Evolutionary conservation across 2,888 invertebrate species (phyloP).

Genomic region (Tetragonula carbonaria): DNA sequence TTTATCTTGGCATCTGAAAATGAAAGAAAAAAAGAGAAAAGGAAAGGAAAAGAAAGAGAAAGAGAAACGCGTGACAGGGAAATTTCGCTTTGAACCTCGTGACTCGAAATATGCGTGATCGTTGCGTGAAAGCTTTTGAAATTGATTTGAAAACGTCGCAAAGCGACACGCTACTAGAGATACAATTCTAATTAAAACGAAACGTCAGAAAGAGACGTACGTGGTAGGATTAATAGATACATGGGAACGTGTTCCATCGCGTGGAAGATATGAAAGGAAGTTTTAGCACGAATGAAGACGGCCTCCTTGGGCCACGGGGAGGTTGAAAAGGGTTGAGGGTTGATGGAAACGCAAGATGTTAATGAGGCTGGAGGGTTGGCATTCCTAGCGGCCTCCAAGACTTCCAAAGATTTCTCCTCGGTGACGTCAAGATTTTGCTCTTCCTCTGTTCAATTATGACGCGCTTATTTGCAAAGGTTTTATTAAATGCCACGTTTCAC

Average conservation of each 20-base stretch:
- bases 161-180: not conserved
- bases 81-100: too few relatives aligned
- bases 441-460: conserved; percentile 77
- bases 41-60: not conserved
- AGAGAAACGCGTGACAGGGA: too few relatives aligned
- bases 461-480: conserved; percentile 47
- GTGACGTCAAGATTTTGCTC: conserved; percentile 74
- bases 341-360: conserved; percentile 83
- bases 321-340: conserved; percentile 72
- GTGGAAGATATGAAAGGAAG: conserved; percentile 57
- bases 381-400: conserved; percentile 82
- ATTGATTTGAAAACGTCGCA: too few relatives aligned
- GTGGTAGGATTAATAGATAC: not conserved
- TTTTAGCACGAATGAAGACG: conserved; percentile 74
- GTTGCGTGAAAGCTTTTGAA: too few relatives aligned
- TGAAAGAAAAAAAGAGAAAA: not conserved
- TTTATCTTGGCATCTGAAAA: not conserved
- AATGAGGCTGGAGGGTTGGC: conserved; percentile 83
- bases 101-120: too few relatives aligned
- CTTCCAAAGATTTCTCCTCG: conserved; percentile 81
- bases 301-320: conserved; percentile 65
- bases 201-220: not conserved
- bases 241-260: conserved; percentile 8
- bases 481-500: not conserved
- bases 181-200: not conserved